Conservation (phyloP, 2,113 vertebrate genomes). For the Urocynchramus pylzowi region DNA sequence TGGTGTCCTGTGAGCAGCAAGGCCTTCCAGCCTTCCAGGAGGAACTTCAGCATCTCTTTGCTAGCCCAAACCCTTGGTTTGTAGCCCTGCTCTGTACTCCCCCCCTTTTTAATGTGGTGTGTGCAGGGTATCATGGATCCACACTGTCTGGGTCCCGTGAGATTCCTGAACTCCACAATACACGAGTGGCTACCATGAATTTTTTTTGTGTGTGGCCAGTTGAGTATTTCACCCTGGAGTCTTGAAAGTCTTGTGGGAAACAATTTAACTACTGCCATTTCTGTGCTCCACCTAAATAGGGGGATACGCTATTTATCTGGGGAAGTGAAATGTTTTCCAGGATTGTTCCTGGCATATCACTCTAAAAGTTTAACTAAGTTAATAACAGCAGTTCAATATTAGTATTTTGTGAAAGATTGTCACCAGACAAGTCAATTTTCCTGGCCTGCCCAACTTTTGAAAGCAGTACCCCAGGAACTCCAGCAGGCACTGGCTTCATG, state of each 20-base stretch:
- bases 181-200: fast-evolving
- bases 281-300: not conserved
- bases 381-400: not conserved
- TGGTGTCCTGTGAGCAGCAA: not conserved
- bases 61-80: not conserved
- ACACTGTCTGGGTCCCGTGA: fast-evolving
- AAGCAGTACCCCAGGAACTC: not conserved
- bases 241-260: not conserved
- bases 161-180: not conserved
- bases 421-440: not conserved
- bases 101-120: not conserved
- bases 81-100: not conserved
- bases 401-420: not conserved
- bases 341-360: not conserved
- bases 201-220: not conserved
- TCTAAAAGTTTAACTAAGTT: not conserved
- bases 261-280: not conserved
- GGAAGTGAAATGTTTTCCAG: not conserved
- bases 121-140: fast-evolving
- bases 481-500: not conserved
- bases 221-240: not conserved
- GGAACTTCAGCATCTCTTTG: not conserved
- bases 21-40: not conserved
- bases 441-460: not conserved
- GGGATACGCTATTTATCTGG: fast-evolving